Evolutionary conservation across 2,888 invertebrate genomes (phyloP).

Genomic region (Caenorhabditis wallacei): DNA sequence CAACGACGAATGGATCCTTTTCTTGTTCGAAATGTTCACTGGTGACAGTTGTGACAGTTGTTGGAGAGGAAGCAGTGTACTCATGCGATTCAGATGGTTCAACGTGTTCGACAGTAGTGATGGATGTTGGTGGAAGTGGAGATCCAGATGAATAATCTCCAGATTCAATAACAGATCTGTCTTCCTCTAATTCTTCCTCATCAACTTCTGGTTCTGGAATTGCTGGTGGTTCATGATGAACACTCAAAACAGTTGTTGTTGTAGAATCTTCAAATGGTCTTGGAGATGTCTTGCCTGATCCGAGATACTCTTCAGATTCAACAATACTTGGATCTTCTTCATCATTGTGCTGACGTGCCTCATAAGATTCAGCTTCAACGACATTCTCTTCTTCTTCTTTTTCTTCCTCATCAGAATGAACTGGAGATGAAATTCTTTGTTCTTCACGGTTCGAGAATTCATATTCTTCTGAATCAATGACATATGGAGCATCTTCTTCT

Average conservation of each 20-base stretch:
- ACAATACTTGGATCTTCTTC: constrained; percentile 34
- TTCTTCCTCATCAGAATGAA: constrained; percentile 23
- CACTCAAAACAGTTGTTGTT: constrained; percentile 55
- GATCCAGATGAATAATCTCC: constrained; percentile 21
- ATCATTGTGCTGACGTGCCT: background rate
- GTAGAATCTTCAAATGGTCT: constrained; percentile 54
- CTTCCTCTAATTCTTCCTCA: constrained; percentile 50
- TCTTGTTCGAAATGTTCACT: constrained; percentile 37
- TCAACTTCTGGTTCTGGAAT: constrained; percentile 54
- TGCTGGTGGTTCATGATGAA: constrained; percentile 57
- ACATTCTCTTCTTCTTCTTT: constrained; percentile 3
- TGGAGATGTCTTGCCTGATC: constrained; percentile 24
- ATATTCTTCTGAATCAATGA: constrained; percentile 52
- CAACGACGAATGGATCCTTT: constrained; percentile 27
- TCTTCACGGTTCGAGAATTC: constrained; percentile 26
- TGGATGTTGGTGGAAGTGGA: constrained; percentile 36
- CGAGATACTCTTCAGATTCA: constrained; percentile 36
- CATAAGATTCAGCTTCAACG: constrained; percentile 20
- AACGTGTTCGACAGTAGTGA: constrained; percentile 40
- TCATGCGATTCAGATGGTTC: constrained; percentile 14
- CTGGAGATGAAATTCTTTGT: constrained; percentile 48
- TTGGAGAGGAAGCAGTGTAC: constrained; percentile 17
- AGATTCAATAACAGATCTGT: constrained; percentile 33
- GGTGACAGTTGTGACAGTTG: constrained; percentile 22
- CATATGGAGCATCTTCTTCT: constrained; percentile 48